Conservation (phyloP, 1,140 invertebrate genomes). For the Cepaea nemoralis region DNA sequence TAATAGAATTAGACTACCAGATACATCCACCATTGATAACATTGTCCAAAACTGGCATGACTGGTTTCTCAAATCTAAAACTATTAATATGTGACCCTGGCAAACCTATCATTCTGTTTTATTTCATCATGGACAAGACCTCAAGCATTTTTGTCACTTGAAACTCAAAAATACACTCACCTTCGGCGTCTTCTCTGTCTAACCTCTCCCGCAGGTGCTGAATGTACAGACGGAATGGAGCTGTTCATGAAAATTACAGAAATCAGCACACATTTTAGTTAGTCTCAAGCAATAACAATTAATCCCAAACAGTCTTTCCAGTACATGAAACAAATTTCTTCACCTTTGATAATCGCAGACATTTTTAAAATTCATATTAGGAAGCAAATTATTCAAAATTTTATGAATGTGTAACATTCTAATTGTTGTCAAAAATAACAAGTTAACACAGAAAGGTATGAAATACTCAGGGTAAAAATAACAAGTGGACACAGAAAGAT, state of each 20-base stretch:
- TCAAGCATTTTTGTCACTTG: too few relatives aligned
- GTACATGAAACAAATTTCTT: neutral
- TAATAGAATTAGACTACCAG: too few relatives aligned
- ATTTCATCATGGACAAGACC: too few relatives aligned
- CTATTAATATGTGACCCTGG: too few relatives aligned
- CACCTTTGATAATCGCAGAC: neutral
- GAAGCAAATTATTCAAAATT: neutral
- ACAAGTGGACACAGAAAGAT: too few relatives aligned
- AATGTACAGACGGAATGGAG: conserved; percentile 54
- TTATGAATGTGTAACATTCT: neutral
- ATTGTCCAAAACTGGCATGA: too few relatives aligned
- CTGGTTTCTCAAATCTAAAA: too few relatives aligned
- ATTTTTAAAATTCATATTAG: neutral
- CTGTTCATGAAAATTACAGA: conserved; percentile 40
- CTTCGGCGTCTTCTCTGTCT: conserved; percentile 62
- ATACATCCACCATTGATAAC: too few relatives aligned
- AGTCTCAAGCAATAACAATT: neutral
- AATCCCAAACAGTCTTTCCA: neutral
- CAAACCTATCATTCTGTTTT: too few relatives aligned
- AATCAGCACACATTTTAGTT: neutral
- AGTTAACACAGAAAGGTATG: too few relatives aligned
- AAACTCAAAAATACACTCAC: conserved; percentile 29
- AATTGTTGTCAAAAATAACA: too few relatives aligned
- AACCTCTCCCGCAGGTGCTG: conserved; percentile 69
- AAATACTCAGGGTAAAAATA: too few relatives aligned